Percentiles rank a stretch among this genome's conserved stretches.
These are phyloP conservation scores for Catostomus latipinnis DNA, from an alignment of 2,797 vertebrate genomes.

Conservation along the genomic window DNA sequence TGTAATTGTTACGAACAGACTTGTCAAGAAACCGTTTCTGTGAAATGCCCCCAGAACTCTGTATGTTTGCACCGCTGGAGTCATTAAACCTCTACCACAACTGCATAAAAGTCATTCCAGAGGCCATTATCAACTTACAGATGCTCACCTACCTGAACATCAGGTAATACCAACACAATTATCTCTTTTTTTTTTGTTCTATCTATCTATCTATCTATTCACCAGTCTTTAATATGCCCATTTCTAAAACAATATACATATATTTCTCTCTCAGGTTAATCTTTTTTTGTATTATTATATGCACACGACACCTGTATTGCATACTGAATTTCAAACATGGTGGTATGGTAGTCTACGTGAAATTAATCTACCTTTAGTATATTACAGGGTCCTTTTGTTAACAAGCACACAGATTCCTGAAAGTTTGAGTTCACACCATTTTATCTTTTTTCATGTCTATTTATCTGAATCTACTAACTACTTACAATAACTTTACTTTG, in stretches of 20 bases:
- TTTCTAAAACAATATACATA: neutral
- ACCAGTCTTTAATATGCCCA: no score
- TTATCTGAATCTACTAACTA: neutral
- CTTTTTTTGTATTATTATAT: no score
- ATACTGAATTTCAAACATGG: no score
- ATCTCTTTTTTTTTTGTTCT: neutral
- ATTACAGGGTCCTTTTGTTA: no score
- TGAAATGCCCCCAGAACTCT: constrained; percentile 94
- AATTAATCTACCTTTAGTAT: no score
- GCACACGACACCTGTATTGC: no score
- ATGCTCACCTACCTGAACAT: constrained; percentile 96
- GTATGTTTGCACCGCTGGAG: constrained; percentile 94
- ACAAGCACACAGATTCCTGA: no score
- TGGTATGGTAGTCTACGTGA: no score
- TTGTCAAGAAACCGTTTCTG: constrained; percentile 95
- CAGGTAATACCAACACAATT: constrained; percentile 74
- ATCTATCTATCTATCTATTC: neutral
- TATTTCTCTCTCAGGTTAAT: neutral
- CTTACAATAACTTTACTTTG: no score
- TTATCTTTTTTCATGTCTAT: neutral
- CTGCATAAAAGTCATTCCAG: constrained; percentile 96
- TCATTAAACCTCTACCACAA: constrained; percentile 98
- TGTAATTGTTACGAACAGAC: constrained; percentile 75
- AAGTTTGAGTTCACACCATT: neutral
- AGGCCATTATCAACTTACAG: constrained; percentile 95